phyloP scores from a whole-genome alignment of 1,140 invertebrate species.

The Musca domestica region DNA sequence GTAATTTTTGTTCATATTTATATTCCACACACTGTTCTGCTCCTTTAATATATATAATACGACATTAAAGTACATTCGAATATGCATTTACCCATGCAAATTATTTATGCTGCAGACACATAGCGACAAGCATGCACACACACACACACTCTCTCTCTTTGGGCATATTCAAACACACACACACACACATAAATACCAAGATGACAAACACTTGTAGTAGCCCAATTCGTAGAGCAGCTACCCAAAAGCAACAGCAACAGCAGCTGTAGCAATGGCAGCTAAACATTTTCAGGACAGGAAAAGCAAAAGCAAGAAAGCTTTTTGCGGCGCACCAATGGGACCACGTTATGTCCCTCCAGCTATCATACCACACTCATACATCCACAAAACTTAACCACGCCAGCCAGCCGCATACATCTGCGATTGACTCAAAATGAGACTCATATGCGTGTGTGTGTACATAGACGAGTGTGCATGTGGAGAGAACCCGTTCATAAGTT shows the following conservation, averaged over 20 bases:
- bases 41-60: too few relatives aligned
- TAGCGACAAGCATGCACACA: not conserved
- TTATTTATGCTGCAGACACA: too few relatives aligned
- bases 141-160: not conserved
- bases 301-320: conserved; percentile 45
- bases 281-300: not conserved
- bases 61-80: not conserved
- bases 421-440: conserved; percentile 13
- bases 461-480: not conserved
- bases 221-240: not conserved
- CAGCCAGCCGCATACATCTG: conserved; percentile 14
- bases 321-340: conserved; percentile 54
- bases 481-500: not conserved
- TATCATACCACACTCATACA: conserved; percentile 31
- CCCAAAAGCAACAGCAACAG: not conserved
- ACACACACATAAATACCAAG: not conserved
- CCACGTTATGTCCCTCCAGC: conserved; percentile 53
- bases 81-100: not conserved
- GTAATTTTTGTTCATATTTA: too few relatives aligned
- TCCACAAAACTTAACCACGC: not conserved
- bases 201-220: not conserved
- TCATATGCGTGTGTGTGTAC: not conserved
- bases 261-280: not conserved
- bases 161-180: not conserved
- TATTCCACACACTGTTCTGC: too few relatives aligned